These are phyloP conservation scores for Numenius phaeopus DNA, from an alignment of 2,797 vertebrate genomes.

Conservation along the genomic window DNA sequence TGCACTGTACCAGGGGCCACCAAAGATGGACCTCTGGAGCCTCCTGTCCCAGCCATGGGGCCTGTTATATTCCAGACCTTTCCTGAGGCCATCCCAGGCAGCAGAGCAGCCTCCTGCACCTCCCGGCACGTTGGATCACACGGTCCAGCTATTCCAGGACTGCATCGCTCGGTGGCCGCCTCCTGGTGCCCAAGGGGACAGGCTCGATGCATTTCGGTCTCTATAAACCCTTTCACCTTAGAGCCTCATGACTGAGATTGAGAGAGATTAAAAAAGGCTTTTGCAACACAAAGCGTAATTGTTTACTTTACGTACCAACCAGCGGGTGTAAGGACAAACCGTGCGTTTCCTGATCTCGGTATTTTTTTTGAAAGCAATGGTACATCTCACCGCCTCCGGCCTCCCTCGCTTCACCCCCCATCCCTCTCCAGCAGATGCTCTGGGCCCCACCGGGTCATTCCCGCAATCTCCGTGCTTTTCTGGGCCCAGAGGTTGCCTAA, in stretches of 20 bases:
- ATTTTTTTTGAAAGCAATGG: not conserved
- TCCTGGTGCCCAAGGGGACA: fast-evolving
- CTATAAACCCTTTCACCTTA: not conserved
- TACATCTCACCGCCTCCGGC: fast-evolving
- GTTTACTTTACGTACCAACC: not conserved
- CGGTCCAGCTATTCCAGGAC: fast-evolving
- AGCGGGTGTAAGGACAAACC: not conserved
- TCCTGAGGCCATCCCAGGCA: not conserved
- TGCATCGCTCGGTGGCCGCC: fast-evolving
- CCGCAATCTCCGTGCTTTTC: fast-evolving
- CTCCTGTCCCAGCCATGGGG: not conserved
- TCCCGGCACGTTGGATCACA: fast-evolving
- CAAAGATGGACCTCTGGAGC: not conserved
- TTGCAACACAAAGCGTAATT: not conserved
- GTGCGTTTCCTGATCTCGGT: fast-evolving
- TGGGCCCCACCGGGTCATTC: not conserved
- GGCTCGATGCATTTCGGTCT: fast-evolving
- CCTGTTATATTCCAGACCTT: not conserved
- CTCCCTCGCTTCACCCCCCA: fast-evolving
- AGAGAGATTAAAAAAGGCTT: conserved; percentile 9
- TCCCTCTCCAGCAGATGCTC: not conserved
- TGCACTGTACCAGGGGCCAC: not conserved
- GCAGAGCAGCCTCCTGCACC: not conserved
- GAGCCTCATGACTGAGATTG: conserved; percentile 24
- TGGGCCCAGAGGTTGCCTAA: not conserved